A percentile compares a stretch with the other conserved stretches of the same genome.
Conservation (phyloP, 2,797 vertebrate genomes). For the Etheostoma perlongum region DNA sequence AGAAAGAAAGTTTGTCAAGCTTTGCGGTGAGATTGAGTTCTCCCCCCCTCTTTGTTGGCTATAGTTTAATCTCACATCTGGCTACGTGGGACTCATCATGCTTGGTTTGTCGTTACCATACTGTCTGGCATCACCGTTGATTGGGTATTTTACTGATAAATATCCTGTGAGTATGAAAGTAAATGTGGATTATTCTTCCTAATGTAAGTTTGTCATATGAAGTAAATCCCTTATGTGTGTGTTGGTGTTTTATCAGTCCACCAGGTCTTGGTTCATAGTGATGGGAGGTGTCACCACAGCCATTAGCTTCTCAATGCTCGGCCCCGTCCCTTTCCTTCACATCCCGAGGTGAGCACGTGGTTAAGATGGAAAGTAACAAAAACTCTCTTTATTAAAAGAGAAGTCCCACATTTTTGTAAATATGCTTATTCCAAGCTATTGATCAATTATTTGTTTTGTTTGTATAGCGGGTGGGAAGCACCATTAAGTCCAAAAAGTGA, state of each 20-base stretch:
- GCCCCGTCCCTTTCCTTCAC: conserved; percentile 91
- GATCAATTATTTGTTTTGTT: background rate
- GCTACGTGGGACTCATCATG: conserved; percentile 93
- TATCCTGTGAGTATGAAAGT: conserved; percentile 87
- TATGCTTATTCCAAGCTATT: fast-evolving
- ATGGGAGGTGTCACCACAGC: conserved; percentile 86
- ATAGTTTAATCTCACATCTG: conserved; percentile 87
- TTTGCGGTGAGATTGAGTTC: fast-evolving
- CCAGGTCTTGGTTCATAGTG: conserved; percentile 89
- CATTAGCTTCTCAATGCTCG: conserved; percentile 88
- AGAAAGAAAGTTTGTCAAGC: fast-evolving
- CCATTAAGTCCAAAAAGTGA: background rate
- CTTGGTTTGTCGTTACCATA: conserved; percentile 92
- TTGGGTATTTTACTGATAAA: conserved; percentile 92
- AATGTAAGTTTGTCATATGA: background rate
- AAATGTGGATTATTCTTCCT: background rate
- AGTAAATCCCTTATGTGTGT: conserved; percentile 29
- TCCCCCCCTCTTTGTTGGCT: background rate
- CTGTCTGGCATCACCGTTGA: conserved; percentile 88
- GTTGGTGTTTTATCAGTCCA: conserved; percentile 71
- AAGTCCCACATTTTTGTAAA: background rate
- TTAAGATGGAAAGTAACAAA: background rate
- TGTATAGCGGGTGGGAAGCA: background rate
- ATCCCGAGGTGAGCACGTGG: conserved; percentile 84
- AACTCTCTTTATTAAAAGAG: background rate